These are phyloP conservation scores for Okapia johnstoni DNA, from an alignment of 2,113 vertebrate genomes.

Conservation along the genomic window DNA sequence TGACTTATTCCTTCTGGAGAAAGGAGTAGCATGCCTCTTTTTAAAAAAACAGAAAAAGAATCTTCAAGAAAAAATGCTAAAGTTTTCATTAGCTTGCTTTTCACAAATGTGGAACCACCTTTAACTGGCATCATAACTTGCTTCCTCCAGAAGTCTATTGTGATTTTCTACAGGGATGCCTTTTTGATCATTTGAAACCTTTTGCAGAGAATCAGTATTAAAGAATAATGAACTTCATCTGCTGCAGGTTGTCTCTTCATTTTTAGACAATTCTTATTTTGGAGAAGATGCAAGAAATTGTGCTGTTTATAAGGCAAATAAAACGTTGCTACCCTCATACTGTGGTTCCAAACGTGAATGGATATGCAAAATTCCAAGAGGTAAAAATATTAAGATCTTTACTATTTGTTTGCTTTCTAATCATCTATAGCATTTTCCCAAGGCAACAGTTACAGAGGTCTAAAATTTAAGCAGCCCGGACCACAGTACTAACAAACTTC, in stretches of 20 bases:
- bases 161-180: neutral
- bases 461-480: neutral
- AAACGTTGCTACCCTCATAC: conserved; percentile 81
- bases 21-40: neutral
- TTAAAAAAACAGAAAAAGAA: neutral
- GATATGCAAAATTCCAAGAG: conserved; percentile 94
- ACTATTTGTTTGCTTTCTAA: neutral
- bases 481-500: neutral
- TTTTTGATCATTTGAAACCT: conserved; percentile 35
- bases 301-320: conserved; percentile 87
- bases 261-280: conserved; percentile 87
- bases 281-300: conserved; percentile 88
- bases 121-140: neutral
- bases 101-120: neutral
- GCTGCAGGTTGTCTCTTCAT: conserved; percentile 89
- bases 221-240: conserved; percentile 68
- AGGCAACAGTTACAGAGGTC: neutral
- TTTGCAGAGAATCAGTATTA: neutral
- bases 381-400: conserved; percentile 73
- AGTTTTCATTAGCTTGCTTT: neutral
- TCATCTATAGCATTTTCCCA: neutral
- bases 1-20: conserved; percentile 14
- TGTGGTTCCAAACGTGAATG: conserved; percentile 91
- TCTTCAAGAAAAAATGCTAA: neutral
- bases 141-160: neutral